These are phyloP conservation scores for Gymnogyps californianus DNA, from an alignment of 2,113 vertebrate species.

Conservation along the genomic window DNA sequence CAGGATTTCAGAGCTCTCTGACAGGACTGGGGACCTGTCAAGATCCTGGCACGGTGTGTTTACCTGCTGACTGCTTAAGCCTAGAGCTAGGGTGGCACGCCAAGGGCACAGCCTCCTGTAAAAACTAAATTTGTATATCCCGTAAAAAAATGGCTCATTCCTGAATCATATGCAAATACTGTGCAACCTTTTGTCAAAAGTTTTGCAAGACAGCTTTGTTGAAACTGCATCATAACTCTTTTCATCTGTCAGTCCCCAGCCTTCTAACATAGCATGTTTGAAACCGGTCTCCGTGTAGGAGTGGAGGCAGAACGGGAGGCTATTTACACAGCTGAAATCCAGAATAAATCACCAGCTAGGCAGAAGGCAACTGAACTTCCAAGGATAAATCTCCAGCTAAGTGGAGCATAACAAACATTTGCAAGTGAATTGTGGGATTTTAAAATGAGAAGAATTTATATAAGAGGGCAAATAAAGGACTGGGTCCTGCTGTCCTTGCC, in stretches of 20 bases:
- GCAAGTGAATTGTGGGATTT: neutral
- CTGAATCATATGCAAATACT: conserved; percentile 81
- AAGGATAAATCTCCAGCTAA: conserved; percentile 46
- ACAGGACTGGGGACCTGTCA: conserved; percentile 26
- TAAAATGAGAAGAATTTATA: conserved; percentile 12
- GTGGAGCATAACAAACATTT: conserved; percentile 13
- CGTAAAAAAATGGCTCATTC: conserved; percentile 72
- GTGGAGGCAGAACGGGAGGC: neutral
- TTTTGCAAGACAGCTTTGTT: conserved; percentile 69
- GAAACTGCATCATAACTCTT: conserved; percentile 51
- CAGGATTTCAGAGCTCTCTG: conserved; percentile 31
- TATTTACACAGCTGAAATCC: conserved; percentile 51
- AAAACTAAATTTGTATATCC: conserved; percentile 76
- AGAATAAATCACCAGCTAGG: conserved; percentile 22
- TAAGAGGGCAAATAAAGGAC: neutral
- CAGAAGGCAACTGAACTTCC: conserved; percentile 6
- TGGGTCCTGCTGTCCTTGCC: neutral
- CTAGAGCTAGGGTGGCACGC: conserved; percentile 69
- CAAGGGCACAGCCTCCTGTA: conserved; percentile 60
- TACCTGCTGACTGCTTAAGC: conserved; percentile 61
- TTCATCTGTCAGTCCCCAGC: conserved; percentile 10
- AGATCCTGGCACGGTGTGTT: conserved; percentile 54
- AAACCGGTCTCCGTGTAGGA: neutral
- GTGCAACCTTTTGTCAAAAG: conserved; percentile 62
- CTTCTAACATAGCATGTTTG: conserved; percentile 8